Percentiles rank a stretch among this genome's conserved stretches.
Conservation (phyloP, 2,797 vertebrate genomes). For the Oreortyx pictus region DNA sequence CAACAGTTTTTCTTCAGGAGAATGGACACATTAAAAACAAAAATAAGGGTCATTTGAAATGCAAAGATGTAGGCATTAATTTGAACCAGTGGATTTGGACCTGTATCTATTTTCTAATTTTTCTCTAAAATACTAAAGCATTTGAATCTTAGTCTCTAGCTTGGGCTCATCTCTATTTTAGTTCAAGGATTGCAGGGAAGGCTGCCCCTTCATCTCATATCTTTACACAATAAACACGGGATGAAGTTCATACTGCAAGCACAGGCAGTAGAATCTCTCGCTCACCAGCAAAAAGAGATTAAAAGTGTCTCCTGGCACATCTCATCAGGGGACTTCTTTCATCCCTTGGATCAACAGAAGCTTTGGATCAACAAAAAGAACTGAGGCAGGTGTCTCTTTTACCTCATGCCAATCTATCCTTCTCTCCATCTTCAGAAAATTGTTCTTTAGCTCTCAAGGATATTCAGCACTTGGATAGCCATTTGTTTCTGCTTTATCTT, state of each 20-base stretch:
- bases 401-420: slow-evolving; percentile 14
- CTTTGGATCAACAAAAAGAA: slow-evolving; percentile 52
- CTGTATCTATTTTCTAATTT: neutral
- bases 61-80: neutral
- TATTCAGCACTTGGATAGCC: neutral
- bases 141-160: neutral
- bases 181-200: neutral
- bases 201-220: neutral
- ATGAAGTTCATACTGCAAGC: slow-evolving; percentile 14
- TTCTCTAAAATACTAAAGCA: neutral
- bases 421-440: slow-evolving; percentile 28
- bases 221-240: slow-evolving; percentile 32
- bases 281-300: slow-evolving; percentile 35
- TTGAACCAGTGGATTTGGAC: neutral
- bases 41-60: neutral
- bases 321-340: slow-evolving; percentile 42
- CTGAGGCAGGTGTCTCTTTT: slow-evolving; percentile 28
- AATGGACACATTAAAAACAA: neutral
- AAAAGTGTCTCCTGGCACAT: slow-evolving; percentile 53
- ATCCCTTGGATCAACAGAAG: slow-evolving; percentile 48
- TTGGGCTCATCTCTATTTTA: neutral
- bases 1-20: neutral
- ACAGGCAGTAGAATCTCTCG: neutral
- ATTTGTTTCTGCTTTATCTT: slow-evolving; percentile 56
- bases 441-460: slow-evolving; percentile 23